These are phyloP conservation scores for Drosophila picticornis DNA, from an alignment of 2,888 invertebrate genomes.

Conservation along the genomic window DNA sequence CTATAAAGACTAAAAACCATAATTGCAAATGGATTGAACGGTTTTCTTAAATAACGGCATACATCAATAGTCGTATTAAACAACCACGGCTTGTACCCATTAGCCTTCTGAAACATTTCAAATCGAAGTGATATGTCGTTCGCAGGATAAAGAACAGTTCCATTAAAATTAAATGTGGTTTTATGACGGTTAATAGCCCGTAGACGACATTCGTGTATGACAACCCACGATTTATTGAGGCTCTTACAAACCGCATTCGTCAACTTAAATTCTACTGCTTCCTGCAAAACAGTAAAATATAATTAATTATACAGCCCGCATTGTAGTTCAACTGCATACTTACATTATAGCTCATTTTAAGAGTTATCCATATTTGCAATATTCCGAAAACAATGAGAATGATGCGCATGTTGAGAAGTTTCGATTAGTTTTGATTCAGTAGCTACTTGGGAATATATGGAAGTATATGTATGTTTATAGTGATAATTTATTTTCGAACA, in stretches of 20 bases:
- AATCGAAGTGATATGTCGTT: not conserved
- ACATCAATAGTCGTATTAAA: constrained; percentile 1
- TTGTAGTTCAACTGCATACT: not conserved
- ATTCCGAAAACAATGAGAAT: not conserved
- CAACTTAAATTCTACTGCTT: constrained; percentile 36
- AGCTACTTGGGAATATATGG: too few relatives aligned
- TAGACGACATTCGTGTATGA: constrained; percentile 40
- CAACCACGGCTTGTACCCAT: constrained; percentile 42
- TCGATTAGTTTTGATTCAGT: not conserved
- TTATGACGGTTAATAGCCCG: constrained; percentile 27
- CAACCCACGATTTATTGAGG: constrained; percentile 46
- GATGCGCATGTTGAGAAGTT: not conserved
- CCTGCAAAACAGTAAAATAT: constrained; percentile 16
- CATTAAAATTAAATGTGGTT: constrained; percentile 24
- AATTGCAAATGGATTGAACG: constrained; percentile 17
- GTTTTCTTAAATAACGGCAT: constrained; percentile 15
- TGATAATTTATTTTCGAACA: too few relatives aligned
- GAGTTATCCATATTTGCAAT: not conserved
- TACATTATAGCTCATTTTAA: not conserved
- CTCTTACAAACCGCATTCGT: constrained; percentile 46
- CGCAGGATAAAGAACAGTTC: constrained; percentile 15
- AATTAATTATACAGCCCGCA: not conserved
- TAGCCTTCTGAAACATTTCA: constrained; percentile 30
- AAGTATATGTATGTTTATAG: too few relatives aligned
- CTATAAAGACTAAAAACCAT: not conserved